These are phyloP conservation scores for Lytechinus pictus DNA, from an alignment of 35 echinoderm and acorn worm genomes.

Conservation along the genomic window DNA sequence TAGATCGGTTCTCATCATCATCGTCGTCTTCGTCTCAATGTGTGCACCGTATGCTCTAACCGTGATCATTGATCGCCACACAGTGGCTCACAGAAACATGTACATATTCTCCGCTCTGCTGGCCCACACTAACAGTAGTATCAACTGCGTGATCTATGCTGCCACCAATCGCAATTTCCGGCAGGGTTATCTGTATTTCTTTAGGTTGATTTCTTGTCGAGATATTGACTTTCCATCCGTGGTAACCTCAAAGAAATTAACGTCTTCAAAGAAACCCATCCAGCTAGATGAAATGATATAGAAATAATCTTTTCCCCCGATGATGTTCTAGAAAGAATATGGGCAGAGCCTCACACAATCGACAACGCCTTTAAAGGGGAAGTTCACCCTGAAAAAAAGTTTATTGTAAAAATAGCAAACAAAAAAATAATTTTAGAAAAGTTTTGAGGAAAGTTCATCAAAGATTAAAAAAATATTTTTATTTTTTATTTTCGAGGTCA, in stretches of 20 bases:
- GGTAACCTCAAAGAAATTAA: neutral
- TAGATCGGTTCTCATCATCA: slow-evolving; percentile 60
- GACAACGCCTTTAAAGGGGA: too few relatives aligned
- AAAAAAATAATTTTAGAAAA: too few relatives aligned
- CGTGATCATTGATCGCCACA: slow-evolving; percentile 48
- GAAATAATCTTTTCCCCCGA: neutral
- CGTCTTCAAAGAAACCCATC: neutral
- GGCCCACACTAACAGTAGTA: slow-evolving; percentile 74
- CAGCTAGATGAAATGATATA: neutral
- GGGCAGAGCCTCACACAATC: too few relatives aligned
- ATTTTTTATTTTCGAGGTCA: too few relatives aligned
- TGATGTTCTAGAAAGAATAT: neutral
- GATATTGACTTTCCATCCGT: neutral
- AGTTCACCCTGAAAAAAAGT: too few relatives aligned
- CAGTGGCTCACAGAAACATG: neutral
- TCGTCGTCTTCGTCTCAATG: slow-evolving; percentile 77
- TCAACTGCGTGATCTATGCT: slow-evolving; percentile 82
- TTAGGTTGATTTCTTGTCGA: neutral
- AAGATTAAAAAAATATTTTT: too few relatives aligned
- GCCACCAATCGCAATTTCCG: slow-evolving; percentile 80
- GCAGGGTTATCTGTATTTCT: slow-evolving; percentile 52
- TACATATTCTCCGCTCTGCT: slow-evolving; percentile 71
- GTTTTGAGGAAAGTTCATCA: too few relatives aligned
- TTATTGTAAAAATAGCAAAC: too few relatives aligned
- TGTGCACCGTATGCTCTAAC: slow-evolving; percentile 79